Conservation (phyloP, 1,140 invertebrate species). For the Arctopsyche grandis region DNA sequence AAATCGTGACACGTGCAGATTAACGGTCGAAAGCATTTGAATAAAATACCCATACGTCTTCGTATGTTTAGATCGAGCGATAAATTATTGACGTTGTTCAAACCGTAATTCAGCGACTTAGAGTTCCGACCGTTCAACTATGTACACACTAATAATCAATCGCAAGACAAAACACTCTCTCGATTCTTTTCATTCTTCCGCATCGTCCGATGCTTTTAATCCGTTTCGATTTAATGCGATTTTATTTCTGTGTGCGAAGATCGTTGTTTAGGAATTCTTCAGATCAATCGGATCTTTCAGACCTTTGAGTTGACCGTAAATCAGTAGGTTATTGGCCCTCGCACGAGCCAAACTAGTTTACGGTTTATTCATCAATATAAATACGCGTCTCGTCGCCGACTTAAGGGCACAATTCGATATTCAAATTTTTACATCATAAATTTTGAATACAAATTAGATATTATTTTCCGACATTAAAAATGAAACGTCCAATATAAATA, state of each 20-base stretch:
- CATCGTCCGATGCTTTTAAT: background rate
- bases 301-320: background rate
- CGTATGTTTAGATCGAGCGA: no score
- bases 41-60: no score
- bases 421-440: background rate
- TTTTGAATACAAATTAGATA: background rate
- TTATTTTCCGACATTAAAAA: background rate
- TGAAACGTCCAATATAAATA: no score
- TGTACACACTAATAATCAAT: no score
- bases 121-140: no score
- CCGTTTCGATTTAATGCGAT: background rate
- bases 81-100: no score
- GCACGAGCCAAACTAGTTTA: slow-evolving; percentile 9
- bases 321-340: slow-evolving; percentile 24
- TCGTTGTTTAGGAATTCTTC: slow-evolving; percentile 29
- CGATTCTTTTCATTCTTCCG: slow-evolving; percentile 13
- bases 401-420: background rate
- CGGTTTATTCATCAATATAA: slow-evolving; percentile 7
- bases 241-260: background rate
- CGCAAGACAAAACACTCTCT: slow-evolving; percentile 12
- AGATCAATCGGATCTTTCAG: slow-evolving; percentile 31
- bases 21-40: no score
- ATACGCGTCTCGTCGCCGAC: slow-evolving; percentile 1
- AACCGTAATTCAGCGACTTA: no score
- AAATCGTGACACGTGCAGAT: no score